phyloP scores from a whole-genome alignment of 2,888 invertebrate species.

The Anaspis maculata region DNA sequence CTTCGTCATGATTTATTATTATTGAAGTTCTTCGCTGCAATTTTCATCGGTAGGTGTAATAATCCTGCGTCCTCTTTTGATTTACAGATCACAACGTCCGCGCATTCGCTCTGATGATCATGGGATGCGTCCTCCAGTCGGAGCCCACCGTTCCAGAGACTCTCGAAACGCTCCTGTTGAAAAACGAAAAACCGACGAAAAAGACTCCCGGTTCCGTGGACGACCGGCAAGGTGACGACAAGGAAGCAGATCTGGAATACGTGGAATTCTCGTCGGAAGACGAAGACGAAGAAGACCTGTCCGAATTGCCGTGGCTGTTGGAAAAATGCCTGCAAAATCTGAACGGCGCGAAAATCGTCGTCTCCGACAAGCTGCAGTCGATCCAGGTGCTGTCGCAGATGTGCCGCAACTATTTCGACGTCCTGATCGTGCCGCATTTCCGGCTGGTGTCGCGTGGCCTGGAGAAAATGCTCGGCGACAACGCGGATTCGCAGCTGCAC shows the following conservation, averaged over 20 bases:
- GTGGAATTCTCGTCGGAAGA: slow-evolving; percentile 40
- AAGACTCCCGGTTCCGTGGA: neutral
- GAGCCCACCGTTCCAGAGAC: slow-evolving; percentile 60
- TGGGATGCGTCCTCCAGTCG: slow-evolving; percentile 60
- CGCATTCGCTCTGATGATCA: slow-evolving; percentile 61
- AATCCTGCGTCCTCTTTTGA: too few relatives aligned
- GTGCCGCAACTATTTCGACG: slow-evolving; percentile 50
- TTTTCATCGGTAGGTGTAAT: too few relatives aligned
- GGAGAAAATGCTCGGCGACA: slow-evolving; percentile 49
- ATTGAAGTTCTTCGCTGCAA: too few relatives aligned
- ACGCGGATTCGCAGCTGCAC: slow-evolving; percentile 60
- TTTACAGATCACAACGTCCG: slow-evolving; percentile 63
- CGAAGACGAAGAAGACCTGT: slow-evolving; percentile 10
- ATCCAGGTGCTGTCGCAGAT: slow-evolving; percentile 63
- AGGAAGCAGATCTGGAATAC: slow-evolving; percentile 29
- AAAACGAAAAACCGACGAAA: slow-evolving; percentile 2
- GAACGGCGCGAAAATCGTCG: slow-evolving; percentile 30
- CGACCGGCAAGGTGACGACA: slow-evolving; percentile 17
- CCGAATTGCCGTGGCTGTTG: slow-evolving; percentile 50
- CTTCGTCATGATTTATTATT: too few relatives aligned
- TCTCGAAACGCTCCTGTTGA: slow-evolving; percentile 31
- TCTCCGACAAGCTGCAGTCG: slow-evolving; percentile 67
- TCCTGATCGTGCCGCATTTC: slow-evolving; percentile 48
- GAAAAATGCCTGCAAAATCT: slow-evolving; percentile 53
- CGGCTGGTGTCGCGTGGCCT: slow-evolving; percentile 53